phyloP scores from a whole-genome alignment of 2,888 invertebrate genomes.

The Tenthredo scrophulariae region DNA sequence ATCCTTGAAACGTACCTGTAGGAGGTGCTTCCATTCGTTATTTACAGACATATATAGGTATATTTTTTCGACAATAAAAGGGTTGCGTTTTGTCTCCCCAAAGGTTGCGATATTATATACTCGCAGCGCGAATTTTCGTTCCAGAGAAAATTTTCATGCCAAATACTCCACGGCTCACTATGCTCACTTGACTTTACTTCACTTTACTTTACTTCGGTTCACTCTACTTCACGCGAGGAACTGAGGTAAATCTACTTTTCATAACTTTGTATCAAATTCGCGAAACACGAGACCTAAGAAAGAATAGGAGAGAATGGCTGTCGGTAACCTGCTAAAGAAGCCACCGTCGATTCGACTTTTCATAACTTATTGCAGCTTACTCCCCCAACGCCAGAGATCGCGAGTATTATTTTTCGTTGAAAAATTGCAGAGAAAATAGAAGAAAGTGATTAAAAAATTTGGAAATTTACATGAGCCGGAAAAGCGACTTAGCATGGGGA shows the following conservation, averaged over 20 bases:
- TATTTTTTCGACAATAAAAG: slow-evolving; percentile 2
- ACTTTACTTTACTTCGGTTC: neutral
- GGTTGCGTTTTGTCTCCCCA: neutral
- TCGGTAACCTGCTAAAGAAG: neutral
- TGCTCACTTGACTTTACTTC: neutral
- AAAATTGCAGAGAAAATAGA: neutral
- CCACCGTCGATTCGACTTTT: neutral
- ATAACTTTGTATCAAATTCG: slow-evolving; percentile 23
- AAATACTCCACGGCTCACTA: slow-evolving; percentile 12
- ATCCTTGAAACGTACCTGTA: neutral
- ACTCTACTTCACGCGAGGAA: neutral
- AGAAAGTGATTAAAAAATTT: neutral
- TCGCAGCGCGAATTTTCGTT: neutral
- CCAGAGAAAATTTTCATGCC: neutral
- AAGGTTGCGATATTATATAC: neutral
- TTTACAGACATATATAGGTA: neutral
- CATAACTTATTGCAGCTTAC: neutral
- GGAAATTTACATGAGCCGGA: neutral
- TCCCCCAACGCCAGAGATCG: neutral
- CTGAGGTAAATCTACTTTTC: slow-evolving; percentile 29
- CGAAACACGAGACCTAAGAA: neutral
- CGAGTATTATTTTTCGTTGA: neutral
- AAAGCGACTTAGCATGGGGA: neutral
- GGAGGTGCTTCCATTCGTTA: neutral
- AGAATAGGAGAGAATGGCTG: slow-evolving; percentile 19